These are phyloP conservation scores for Anoplolepis gracilipes DNA, from an alignment of 1,140 invertebrate genomes.

Conservation along the genomic window DNA sequence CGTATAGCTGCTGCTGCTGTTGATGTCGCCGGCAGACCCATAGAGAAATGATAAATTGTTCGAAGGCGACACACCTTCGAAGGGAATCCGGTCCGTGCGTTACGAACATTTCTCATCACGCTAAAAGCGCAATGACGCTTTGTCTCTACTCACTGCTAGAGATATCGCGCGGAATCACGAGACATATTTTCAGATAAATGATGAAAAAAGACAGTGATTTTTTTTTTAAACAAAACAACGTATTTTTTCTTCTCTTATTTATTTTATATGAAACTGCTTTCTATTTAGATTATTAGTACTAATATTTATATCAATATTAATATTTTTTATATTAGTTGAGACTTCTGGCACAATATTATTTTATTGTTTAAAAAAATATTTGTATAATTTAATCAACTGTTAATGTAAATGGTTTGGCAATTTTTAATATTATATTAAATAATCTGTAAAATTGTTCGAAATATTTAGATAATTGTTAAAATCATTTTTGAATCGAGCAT, in stretches of 20 bases:
- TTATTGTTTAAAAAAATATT: too few relatives aligned
- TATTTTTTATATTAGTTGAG: too few relatives aligned
- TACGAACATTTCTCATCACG: conserved; percentile 42
- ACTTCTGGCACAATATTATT: too few relatives aligned
- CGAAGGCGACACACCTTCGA: conserved; percentile 18
- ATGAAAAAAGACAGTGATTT: background rate
- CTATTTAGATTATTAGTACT: too few relatives aligned
- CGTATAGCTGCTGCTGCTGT: conserved; percentile 2
- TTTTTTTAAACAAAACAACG: background rate
- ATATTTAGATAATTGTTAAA: too few relatives aligned
- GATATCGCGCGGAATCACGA: conserved; percentile 26
- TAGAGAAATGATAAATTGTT: conserved; percentile 66
- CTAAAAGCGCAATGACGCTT: conserved; percentile 52
- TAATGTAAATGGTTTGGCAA: too few relatives aligned
- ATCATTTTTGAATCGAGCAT: too few relatives aligned
- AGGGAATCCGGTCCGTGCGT: conserved; percentile 5
- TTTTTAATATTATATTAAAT: too few relatives aligned
- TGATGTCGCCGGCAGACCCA: conserved; percentile 27
- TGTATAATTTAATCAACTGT: too few relatives aligned
- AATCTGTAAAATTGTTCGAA: too few relatives aligned
- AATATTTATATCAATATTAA: too few relatives aligned
- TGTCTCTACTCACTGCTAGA: conserved; percentile 14
- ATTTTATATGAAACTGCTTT: too few relatives aligned
- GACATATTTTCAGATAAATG: conserved; percentile 4
- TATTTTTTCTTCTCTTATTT: background rate